A percentile compares a stretch with the other conserved stretches of the same genome.
Evolutionary conservation across 2,888 invertebrate species (phyloP).

Genomic region (Drosophila anceps): DNA sequence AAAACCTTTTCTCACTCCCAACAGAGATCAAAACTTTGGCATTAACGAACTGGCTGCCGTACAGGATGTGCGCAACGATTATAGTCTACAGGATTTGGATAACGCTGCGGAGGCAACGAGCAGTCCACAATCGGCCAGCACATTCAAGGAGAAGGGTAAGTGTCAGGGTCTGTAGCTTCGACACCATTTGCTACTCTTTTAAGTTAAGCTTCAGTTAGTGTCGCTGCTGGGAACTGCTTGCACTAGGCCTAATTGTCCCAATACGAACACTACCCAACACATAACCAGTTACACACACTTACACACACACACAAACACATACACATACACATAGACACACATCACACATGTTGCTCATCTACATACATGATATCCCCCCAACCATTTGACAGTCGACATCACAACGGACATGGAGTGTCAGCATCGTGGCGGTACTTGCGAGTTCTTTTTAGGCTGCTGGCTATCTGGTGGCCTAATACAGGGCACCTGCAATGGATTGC

Average conservation of each 20-base stretch:
- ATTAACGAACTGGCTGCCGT: constrained; percentile 87
- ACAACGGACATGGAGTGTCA: constrained; percentile 85
- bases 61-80: constrained; percentile 87
- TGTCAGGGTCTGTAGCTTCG: constrained; percentile 17
- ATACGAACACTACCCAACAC: constrained; percentile 22
- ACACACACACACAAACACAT: constrained; percentile 17
- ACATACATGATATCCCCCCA: constrained; percentile 42
- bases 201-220: constrained; percentile 64
- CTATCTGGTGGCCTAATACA: constrained; percentile 94
- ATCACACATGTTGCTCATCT: constrained; percentile 39
- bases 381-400: constrained; percentile 82
- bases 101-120: constrained; percentile 76
- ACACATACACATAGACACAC: constrained; percentile 16
- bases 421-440: constrained; percentile 91
- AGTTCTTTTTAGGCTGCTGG: constrained; percentile 97
- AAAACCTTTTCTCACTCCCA: background rate
- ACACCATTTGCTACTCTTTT: constrained; percentile 23
- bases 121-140: constrained; percentile 85
- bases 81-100: constrained; percentile 88
- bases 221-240: constrained; percentile 77
- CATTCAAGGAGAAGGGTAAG: constrained; percentile 89
- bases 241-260: constrained; percentile 67
- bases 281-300: constrained; percentile 32
- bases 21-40: constrained; percentile 88
- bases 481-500: constrained; percentile 92